Evolutionary conservation across 2,888 invertebrate genomes (phyloP).

Genomic region (Polyommatus icarus): DNA sequence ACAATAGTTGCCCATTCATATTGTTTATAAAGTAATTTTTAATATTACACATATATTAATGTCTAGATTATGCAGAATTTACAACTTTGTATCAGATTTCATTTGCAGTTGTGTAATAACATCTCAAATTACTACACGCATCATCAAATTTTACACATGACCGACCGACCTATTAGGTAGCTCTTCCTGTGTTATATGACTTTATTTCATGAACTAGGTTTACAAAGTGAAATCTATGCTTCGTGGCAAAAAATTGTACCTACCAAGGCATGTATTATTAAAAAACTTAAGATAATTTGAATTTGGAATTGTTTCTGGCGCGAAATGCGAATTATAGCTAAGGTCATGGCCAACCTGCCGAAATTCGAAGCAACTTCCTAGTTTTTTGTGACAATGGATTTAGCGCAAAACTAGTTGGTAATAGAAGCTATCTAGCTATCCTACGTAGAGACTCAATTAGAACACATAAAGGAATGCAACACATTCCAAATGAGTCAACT

Average conservation of each 20-base stretch:
- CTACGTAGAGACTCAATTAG: not conserved
- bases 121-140: constrained; percentile 20
- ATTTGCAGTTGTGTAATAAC: not conserved
- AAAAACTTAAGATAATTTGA: not conserved
- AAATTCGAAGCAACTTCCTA: constrained; percentile 16
- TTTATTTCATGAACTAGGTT: not conserved
- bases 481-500: not conserved
- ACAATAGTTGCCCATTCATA: not conserved
- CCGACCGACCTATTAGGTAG: not conserved
- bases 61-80: not conserved
- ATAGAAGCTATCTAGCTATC: not conserved
- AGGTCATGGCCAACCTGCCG: constrained; percentile 12
- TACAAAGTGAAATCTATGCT: not conserved
- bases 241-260: not conserved
- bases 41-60: not conserved
- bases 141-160: constrained; percentile 28
- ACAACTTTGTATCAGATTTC: not conserved
- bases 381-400: constrained; percentile 20
- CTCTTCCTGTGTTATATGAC: constrained; percentile 17
- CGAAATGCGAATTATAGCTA: not conserved
- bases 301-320: not conserved
- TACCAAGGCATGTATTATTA: too few relatives aligned
- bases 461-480: not conserved
- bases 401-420: constrained; percentile 9
- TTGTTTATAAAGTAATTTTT: not conserved